Conservation (phyloP, 2,113 vertebrate genomes). For the Callospermophilus lateralis region DNA sequence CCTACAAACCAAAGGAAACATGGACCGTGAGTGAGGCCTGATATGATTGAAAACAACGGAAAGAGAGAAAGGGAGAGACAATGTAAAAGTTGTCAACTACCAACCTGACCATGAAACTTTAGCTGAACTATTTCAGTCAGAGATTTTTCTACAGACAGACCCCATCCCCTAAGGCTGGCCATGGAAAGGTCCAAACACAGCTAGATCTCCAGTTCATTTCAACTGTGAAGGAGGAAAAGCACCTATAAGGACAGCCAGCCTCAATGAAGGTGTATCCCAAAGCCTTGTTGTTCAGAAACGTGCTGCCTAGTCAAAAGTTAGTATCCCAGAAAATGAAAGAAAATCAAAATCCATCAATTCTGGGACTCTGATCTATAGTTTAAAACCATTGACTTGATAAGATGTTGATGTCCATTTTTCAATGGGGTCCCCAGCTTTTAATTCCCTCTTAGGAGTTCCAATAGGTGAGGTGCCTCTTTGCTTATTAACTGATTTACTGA, state of each 20-base stretch:
- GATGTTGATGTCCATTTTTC: not conserved
- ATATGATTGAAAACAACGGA: not conserved
- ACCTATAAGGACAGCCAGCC: too few relatives aligned
- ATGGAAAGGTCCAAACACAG: not conserved
- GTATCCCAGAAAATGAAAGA: not conserved
- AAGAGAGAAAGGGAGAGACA: not conserved
- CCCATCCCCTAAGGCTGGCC: not conserved
- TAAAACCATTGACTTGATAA: not conserved
- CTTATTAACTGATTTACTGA: not conserved
- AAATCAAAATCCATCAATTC: not conserved
- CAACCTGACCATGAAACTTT: not conserved
- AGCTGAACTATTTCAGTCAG: not conserved
- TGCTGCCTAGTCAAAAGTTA: not conserved
- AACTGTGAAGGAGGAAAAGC: not conserved
- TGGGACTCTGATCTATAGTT: not conserved
- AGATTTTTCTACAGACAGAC: not conserved
- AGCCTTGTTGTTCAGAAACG: not conserved
- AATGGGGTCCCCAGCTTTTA: not conserved
- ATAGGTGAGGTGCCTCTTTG: not conserved
- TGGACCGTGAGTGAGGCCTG: too few relatives aligned
- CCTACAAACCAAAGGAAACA: not conserved
- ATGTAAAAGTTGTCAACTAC: not conserved
- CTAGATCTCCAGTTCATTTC: not conserved
- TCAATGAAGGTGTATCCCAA: not conserved
- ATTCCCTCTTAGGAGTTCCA: not conserved